Percentiles rank a stretch among this genome's conserved stretches.
Conservation (phyloP, 2,888 invertebrate species). For the Noctua fimbriata region DNA sequence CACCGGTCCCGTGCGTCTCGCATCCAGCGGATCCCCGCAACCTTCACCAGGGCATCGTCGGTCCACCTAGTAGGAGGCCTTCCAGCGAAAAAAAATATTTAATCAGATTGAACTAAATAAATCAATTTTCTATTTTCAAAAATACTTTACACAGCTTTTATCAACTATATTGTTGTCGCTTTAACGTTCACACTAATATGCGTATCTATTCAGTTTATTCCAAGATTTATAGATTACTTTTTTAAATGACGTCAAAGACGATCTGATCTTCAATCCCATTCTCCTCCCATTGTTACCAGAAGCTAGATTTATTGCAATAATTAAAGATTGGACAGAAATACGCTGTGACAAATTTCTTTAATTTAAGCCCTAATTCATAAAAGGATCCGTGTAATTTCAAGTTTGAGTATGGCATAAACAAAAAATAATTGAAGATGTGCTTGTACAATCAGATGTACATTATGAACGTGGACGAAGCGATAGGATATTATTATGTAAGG, state of each 20-base stretch:
- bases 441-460: too few species aligned
- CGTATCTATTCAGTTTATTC: background rate
- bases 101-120: background rate
- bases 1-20: too few species aligned
- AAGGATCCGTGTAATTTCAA: background rate
- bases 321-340: background rate
- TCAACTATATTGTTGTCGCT: background rate
- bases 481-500: too few species aligned
- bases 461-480: too few species aligned
- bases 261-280: too few species aligned
- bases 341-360: background rate
- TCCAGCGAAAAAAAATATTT: background rate
- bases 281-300: background rate
- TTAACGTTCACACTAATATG: background rate
- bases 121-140: background rate
- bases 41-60: too few species aligned
- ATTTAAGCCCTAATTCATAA: background rate
- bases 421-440: background rate
- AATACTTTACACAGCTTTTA: background rate
- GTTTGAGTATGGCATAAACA: background rate
- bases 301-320: constrained; percentile 6
- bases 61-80: too few species aligned
- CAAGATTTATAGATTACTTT: background rate
- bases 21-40: too few species aligned
- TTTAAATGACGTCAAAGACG: background rate